Base-by-base conservation (phyloP, 1,140 invertebrate genomes). In the Conus ventricosus region DNA sequence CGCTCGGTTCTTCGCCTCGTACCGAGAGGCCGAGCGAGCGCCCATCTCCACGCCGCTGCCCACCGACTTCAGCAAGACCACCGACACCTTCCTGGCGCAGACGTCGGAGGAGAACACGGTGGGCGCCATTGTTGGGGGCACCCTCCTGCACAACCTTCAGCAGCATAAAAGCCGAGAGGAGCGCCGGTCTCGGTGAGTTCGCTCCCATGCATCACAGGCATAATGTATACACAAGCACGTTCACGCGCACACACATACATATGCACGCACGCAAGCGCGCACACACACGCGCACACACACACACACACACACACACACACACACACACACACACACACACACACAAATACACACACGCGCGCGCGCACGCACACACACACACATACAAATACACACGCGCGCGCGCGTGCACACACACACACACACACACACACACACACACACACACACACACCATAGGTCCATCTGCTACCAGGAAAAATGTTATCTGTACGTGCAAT, bases 1-100 rank as follows among this genome's bases (percentile, higher is more conserved):
- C 4, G 91, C 90, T 0, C 71, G 88, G 53, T 89, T 92, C 53
- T 92, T 91, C 57, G 91, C 91, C 4, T 91, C 91, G 4, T 92
- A 91, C 81, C 88, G 89, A 71, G 88, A 91, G 27, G 89, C 88
- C 15, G 85, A 88, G 54, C 84, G 87, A 54, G 75, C 84, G 17
- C 88, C 90, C 11, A 87, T 92, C 15, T 57, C 89, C 55, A 85
- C 88, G 25, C 87, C 91, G 5, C 87, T 90, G 75, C 87, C 88
- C 23, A 90, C 85, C 25, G 90, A 90, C 88, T 89, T 91, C 57
- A 91, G 80, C 60, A 84, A 83, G 63, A 57, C 78, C 71, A 90
- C 86, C 11, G 86, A 88, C 39, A 90, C 88, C 5, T 88, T 84
- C n/a, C 53, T 89, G 57, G 54, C 85, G 8, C 80, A 86, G 17